Conservation (phyloP, 2,113 vertebrate species). For the Gadus macrocephalus region DNA sequence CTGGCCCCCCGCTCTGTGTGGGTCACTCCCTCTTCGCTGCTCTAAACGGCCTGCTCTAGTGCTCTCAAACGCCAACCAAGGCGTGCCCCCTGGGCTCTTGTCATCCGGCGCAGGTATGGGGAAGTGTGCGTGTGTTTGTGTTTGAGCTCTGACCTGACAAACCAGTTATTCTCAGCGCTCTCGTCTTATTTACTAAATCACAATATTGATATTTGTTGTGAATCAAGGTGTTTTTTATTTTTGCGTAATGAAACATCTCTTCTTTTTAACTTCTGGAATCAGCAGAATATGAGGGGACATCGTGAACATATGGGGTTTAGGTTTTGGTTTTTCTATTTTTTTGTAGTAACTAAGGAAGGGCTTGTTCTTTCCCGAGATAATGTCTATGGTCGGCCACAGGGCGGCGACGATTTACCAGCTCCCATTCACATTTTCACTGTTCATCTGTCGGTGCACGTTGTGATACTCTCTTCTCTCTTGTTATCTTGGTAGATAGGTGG, state of each 20-base stretch:
- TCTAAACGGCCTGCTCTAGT: slow-evolving; percentile 11
- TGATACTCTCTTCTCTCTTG: slow-evolving; percentile 18
- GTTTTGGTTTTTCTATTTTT: slow-evolving; percentile 17
- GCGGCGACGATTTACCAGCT: slow-evolving; percentile 48
- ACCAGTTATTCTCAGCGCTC: slow-evolving; percentile 62
- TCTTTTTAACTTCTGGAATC: slow-evolving; percentile 48
- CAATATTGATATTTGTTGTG: slow-evolving; percentile 68
- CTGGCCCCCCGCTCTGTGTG: slow-evolving; percentile 53
- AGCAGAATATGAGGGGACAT: slow-evolving; percentile 27
- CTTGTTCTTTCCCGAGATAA: slow-evolving; percentile 41
- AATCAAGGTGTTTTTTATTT: slow-evolving; percentile 59
- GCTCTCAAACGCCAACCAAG: neutral
- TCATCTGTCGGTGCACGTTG: slow-evolving; percentile 23
- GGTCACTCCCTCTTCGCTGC: slow-evolving; percentile 17
- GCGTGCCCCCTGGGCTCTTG: neutral
- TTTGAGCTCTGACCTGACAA: slow-evolving; percentile 61
- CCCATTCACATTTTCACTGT: slow-evolving; percentile 39
- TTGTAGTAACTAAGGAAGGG: slow-evolving; percentile 46
- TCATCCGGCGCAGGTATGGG: neutral
- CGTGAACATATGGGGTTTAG: slow-evolving; percentile 16
- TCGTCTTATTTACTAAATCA: slow-evolving; percentile 63
- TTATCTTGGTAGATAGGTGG: slow-evolving; percentile 36
- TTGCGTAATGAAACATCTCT: slow-evolving; percentile 37
- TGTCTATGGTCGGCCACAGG: slow-evolving; percentile 57
- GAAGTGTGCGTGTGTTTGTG: slow-evolving; percentile 35